Base-by-base conservation (phyloP, 2,113 vertebrate species). In the Orientallactaga bullata region DNA sequence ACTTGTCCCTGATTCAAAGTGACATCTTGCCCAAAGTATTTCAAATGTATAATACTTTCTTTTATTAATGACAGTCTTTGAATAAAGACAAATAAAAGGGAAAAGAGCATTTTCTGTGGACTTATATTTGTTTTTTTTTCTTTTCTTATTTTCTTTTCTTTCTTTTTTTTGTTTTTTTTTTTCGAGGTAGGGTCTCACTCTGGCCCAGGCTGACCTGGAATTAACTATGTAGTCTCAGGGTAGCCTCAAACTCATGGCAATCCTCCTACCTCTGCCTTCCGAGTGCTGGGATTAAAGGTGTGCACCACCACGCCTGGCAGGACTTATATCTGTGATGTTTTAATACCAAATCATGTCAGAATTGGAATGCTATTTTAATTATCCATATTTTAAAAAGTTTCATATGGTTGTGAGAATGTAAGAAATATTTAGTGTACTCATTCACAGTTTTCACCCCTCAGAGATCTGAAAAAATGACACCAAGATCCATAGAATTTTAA, bases 331-430 rank as follows among this genome's bases (percentile, higher is more conserved):
- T 47, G 81, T 71, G 79, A 86, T 32, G 32, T 78, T 78, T 88
- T 32, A 80, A 77, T 89, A 85, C 10, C 28, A 92, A 73, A 69
- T 86, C 20, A 79, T 69, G 30, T 74, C 10, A 23, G 37, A 88
- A 93, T 55, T 86, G 60, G 30, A 86, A 76, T 39, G 63, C 71
- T 94, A 37, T 39, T 82, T 63, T 47, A 47, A 47, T 47, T 47
- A 73, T 74, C 79, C 66, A 18, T 84, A 72, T 60, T 91, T 93
- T 88, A 23, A 93, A 77, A 95, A 69, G 32, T 89, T 91, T 66
- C 89, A 37, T 20, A 74, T 18, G 26, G 60, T 95, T 13, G 1
- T 66, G 51, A 94, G 61, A 78, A 85, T 24, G 24, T 93, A 85
- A 42, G 39, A 68, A 88, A 91, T 63, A 18, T 30, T 65, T 47